Base-by-base conservation (phyloP, 2,888 invertebrate species). In the Eledona agricola region DNA sequence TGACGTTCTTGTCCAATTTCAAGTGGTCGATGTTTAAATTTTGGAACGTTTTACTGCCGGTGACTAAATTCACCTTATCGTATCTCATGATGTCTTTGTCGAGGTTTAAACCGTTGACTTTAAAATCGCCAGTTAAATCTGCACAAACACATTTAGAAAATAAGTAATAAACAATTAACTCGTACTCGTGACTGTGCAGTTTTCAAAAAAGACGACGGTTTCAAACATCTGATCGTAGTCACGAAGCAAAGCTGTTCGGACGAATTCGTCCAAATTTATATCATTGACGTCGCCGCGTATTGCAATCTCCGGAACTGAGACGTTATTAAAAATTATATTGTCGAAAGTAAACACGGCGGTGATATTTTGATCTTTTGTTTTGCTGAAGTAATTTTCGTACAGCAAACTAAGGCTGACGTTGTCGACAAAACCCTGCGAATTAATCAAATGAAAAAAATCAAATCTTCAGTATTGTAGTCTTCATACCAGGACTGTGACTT, bases 61-160 rank as follows among this genome's bases (percentile, higher is more conserved):
- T 78, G 1, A 83, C 66, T 2, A 73, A 62, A 64, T 80, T 81
- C 11, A 59, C 40, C 37, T 64, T 38, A 55, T 79, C 78, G 34
- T 73, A 71, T 26, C 77, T 75, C 57, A 82, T 73, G 9, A 84
- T 71, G 60, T 85, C 84, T 4, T 72, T 72, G 6, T 72, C 65
- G 13, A 84, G 70, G 70, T 81, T 76, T 28, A 81, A 65, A 52
- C 75, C 69, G 62, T 85, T 85, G 9, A 85, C 73, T 2, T 62
- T 66, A 57, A 68, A 75, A 9, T 67, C 58, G 4, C 72, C 73
- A 34, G 62, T 31, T 11, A 72, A 20, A 34, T 67, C 70, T 72
- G n/a, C n/a, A n/a, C n/a, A n/a, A n/a, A n/a, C n/a, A n/a, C n/a
- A n/a, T n/a, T n/a, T n/a, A 49, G 32, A 49, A 47, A n/a, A 19